Base-by-base conservation (phyloP, 2,797 vertebrate genomes). In the Esox lucius region DNA sequence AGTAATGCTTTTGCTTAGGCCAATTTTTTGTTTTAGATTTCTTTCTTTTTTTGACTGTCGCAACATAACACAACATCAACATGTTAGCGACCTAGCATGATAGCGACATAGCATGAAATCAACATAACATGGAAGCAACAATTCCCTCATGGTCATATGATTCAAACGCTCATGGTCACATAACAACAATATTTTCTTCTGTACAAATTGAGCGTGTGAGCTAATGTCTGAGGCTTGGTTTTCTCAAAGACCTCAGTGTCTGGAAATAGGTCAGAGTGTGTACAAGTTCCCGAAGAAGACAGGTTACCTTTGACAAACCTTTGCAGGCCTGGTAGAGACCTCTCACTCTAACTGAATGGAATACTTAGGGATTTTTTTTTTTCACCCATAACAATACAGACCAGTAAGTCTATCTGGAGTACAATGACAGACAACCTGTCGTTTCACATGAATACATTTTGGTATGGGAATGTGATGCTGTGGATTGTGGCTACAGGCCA, bases 201-300 rank as follows among this genome's bases (percentile, higher is more conserved):
- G 9, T 13, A 1, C n/a, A 51, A 24, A 68, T 22, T 68, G 26
- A 67, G 66, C 42, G 49, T 5, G n/a, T 62, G 66, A 68, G 56
- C 68, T 74, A 72, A 75, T 42, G 62, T 75, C 73, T 71, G 61
- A 70, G 24, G 33, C 13, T n/a, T 61, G 65, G 67, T 69, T 49
- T 62, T 64, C 22, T 71, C 53, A 65, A 64, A 49, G 16, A 26
- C 68, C 33, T 42, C 19, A 35, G 17, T 46, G 68, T 67, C 62
- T 28, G 31, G 3, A n/a, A 39, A 22, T 13, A 42, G 4, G 39
- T 68, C 49, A 24, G 33, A 26, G 49, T n/a, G 33, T 5, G 26
- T 22, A 13, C 51, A 31, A 48, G 68, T 69, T 46, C 24, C 1
- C 42, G 9, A 49, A 69, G 8, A 26, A 24, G 67, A 26, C 35